These are phyloP conservation scores for Manis pentadactyla DNA, from an alignment of 2,797 vertebrate genomes.

Conservation along the genomic window DNA sequence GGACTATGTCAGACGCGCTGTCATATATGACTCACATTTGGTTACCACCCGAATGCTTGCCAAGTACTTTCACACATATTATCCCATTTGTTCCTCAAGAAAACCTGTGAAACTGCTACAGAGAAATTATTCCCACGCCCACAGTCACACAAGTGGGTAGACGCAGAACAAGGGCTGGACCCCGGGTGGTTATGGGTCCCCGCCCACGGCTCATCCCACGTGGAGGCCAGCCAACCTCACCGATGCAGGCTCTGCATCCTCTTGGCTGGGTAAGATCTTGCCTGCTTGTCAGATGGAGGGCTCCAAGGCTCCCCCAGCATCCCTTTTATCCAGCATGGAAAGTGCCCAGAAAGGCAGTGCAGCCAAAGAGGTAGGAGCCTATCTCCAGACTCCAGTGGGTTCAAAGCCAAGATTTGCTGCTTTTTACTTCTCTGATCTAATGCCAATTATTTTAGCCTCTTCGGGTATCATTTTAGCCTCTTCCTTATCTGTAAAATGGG, in stretches of 20 bases:
- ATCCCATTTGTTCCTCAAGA: neutral
- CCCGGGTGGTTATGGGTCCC: neutral
- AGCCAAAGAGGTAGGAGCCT: too few species aligned
- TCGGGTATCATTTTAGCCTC: neutral
- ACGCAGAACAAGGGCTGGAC: neutral
- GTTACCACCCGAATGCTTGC: rapidly evolving
- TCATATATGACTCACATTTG: rapidly evolving
- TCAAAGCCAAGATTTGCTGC: neutral
- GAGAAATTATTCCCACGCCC: neutral
- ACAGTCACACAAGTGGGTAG: rapidly evolving
- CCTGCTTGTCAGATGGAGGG: neutral
- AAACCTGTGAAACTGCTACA: neutral
- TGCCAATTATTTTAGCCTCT: neutral
- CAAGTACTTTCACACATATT: neutral
- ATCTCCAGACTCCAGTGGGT: neutral
- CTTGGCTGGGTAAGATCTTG: neutral
- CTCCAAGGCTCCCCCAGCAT: neutral
- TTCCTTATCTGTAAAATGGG: neutral
- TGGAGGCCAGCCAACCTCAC: rapidly evolving
- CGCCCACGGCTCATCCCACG: neutral
- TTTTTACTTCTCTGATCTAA: too few species aligned
- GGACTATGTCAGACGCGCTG: neutral
- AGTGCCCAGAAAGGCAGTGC: neutral
- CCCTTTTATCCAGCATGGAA: neutral
- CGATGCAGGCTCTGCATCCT: neutral